Base-by-base conservation (phyloP, 2,888 invertebrate genomes). In the Dysmachus trigonus region DNA sequence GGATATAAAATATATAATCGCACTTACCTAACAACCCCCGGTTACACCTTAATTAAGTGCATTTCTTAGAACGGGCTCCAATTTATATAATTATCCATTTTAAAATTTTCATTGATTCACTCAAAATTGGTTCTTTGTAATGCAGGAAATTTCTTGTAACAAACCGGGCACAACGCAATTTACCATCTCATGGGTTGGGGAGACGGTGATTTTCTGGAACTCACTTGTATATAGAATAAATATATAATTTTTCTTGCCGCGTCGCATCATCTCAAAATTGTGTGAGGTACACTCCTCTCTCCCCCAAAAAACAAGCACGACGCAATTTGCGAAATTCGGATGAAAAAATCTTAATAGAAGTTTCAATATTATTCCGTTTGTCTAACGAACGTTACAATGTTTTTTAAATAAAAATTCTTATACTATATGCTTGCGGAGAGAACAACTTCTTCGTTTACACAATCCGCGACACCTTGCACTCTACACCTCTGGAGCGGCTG, bases 31-130 rank as follows among this genome's bases (percentile, higher is more conserved):
- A 53, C n/a, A n/a, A n/a, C n/a, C 51, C 62, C 33, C 31, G 18
- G 81, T 81, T 81, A 33, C 81, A 53, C 62, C 33, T n/a, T 81
- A 62, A 81, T 81, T 53, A 81, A 51, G 13, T 53, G 18, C 33
- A 31, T 53, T 47, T 77, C 41, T 35, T 77, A 38, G 22, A 22
- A 27, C 35, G 53, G 53, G 35, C 30, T 81, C 79, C 33, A 51
- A 62, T 81, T 81, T 81, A 81, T 53, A 62, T 81, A 81, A 81
- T 81, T 81, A 81, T 81, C 62, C 81, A 81, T 81, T 81, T 77
- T n/a, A n/a, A 77, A 77, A 22, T 47, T 77, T 81, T 53, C 33
- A 62, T 33, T 81, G 53, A 53, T 33, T 81, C 53, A 53, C 33
- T 81, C 33, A n/a, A 13, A 31, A 53, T 35, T 18, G 33, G 35